Evolutionary conservation across 1,140 invertebrate genomes (phyloP).

Genomic region (Planococcus citri): DNA sequence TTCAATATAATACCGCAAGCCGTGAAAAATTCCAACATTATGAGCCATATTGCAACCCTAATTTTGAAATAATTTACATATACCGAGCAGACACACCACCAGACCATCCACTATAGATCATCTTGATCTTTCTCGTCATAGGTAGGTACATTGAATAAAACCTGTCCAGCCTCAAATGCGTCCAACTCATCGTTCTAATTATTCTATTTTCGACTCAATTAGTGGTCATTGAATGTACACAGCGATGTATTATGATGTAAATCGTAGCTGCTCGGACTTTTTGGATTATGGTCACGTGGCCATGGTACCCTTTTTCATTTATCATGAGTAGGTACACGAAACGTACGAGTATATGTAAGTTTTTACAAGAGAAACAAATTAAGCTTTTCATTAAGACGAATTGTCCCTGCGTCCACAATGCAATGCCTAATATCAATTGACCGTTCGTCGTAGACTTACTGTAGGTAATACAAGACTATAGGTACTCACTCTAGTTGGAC

Average conservation of each 20-base stretch:
- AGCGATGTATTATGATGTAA: neutral
- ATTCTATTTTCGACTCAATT: neutral
- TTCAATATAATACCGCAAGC: neutral
- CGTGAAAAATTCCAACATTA: constrained; percentile 3
- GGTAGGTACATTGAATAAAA: too few species aligned
- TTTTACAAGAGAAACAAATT: neutral
- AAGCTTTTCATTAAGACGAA: neutral
- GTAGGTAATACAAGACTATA: neutral
- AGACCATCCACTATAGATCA: too few species aligned
- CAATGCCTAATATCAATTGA: neutral
- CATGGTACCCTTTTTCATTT: neutral
- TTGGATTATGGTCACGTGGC: neutral
- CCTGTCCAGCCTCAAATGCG: neutral
- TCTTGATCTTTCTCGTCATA: too few species aligned
- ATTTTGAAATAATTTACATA: neutral
- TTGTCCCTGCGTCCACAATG: neutral
- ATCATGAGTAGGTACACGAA: too few species aligned
- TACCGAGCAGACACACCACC: neutral
- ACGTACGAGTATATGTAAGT: too few species aligned
- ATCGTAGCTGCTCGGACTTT: neutral
- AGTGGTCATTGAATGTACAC: neutral
- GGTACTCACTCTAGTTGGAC: neutral
- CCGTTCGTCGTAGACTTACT: neutral
- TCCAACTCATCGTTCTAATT: constrained; percentile 1
- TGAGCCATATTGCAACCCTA: neutral